Conservation (phyloP, 2,797 vertebrate genomes). For the Synanceia verrucosa region DNA sequence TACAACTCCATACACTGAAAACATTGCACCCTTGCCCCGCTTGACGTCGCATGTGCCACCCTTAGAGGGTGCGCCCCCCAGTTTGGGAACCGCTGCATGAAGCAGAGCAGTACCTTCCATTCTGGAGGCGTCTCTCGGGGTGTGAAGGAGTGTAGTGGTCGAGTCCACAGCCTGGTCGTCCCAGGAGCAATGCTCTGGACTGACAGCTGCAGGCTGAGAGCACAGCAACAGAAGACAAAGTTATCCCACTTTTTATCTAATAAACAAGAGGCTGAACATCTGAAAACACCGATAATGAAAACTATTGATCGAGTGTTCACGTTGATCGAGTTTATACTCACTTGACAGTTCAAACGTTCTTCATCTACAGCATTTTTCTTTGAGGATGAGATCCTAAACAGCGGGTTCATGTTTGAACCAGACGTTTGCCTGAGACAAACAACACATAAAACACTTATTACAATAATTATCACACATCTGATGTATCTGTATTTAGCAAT, state of each 20-base stretch:
- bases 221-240: background rate
- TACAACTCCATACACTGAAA: too few relatives aligned
- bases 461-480: background rate
- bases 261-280: background rate
- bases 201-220: conserved; percentile 71
- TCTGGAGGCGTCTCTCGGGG: conserved; percentile 66
- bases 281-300: background rate
- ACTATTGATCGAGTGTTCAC: background rate
- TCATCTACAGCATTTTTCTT: conserved; percentile 62
- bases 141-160: conserved; percentile 82
- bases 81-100: too few relatives aligned
- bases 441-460: background rate
- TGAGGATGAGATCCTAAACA: conserved; percentile 53
- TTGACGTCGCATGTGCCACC: too few relatives aligned
- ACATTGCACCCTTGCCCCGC: too few relatives aligned
- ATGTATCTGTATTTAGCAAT: too few relatives aligned
- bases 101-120: conserved; percentile 66
- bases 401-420: conserved; percentile 54
- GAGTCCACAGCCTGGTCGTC: conserved; percentile 81
- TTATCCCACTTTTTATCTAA: background rate
- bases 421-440: conserved; percentile 75
- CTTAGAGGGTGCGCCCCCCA: too few relatives aligned
- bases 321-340: conserved; percentile 42
- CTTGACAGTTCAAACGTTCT: conserved; percentile 57
- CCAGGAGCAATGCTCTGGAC: conserved; percentile 68